Conservation (phyloP, 2,888 invertebrate genomes). For the Adelognathus sp. region DNA sequence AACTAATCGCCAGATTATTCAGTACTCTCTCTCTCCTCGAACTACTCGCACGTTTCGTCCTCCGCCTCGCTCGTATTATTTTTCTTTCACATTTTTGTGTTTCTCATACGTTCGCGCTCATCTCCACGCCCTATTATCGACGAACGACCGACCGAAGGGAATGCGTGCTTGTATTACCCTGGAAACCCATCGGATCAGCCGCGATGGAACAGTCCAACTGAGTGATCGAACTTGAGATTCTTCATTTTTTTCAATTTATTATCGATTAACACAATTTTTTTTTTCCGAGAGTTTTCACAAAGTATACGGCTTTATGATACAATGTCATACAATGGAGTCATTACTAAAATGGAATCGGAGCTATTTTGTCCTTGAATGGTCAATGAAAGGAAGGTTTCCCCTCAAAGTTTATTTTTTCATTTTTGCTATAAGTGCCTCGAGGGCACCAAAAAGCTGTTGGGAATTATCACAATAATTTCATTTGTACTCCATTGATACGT, state of each 20-base stretch:
- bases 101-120: neutral
- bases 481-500: no score
- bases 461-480: no score
- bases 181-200: slow-evolving; percentile 42
- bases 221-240: neutral
- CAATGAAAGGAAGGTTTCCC: no score
- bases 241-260: slow-evolving; percentile 6
- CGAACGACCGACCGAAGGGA: slow-evolving; percentile 23
- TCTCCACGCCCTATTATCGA: neutral
- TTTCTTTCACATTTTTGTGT: slow-evolving; percentile 15
- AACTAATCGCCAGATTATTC: slow-evolving; percentile 54
- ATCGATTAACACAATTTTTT: neutral
- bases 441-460: no score
- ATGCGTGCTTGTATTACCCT: slow-evolving; percentile 46
- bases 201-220: slow-evolving; percentile 24
- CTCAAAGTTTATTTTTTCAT: no score
- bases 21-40: slow-evolving; percentile 48
- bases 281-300: slow-evolving; percentile 40
- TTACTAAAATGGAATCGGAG: no score
- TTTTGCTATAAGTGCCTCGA: no score
- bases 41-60: slow-evolving; percentile 8
- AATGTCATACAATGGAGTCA: no score
- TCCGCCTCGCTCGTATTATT: neutral
- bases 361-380: no score
- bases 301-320: no score